Percentiles rank a stretch among this genome's conserved stretches.
phyloP scores from a whole-genome alignment of 92 coral and sea anemone species.

The Scolanthus callimorphus region DNA sequence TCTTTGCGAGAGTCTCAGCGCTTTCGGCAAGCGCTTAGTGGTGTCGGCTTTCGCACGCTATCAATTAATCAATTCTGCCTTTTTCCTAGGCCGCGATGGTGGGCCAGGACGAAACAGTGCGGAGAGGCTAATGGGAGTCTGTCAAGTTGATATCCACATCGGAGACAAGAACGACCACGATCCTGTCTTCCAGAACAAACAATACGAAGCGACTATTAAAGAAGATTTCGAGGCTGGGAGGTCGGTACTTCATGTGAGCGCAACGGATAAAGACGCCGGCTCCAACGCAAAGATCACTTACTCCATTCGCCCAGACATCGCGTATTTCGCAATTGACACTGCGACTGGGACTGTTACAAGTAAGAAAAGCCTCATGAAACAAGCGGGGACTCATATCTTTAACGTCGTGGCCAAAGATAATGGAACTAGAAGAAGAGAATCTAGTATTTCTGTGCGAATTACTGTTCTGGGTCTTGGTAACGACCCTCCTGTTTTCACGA shows the following conservation, averaged over 20 bases:
- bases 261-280: slow-evolving; percentile 87
- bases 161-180: slow-evolving; percentile 79
- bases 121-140: slow-evolving; percentile 85
- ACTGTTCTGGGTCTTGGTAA: slow-evolving; percentile 59
- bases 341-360: slow-evolving; percentile 66
- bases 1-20: too few species aligned
- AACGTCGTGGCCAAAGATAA: slow-evolving; percentile 74
- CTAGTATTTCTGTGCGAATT: slow-evolving; percentile 54
- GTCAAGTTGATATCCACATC: slow-evolving; percentile 74
- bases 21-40: too few species aligned
- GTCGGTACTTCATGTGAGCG: slow-evolving; percentile 69
- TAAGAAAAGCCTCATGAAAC: slow-evolving; percentile 22
- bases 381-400: slow-evolving; percentile 16
- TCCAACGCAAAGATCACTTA: slow-evolving; percentile 65
- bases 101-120: slow-evolving; percentile 57
- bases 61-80: too few species aligned
- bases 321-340: slow-evolving; percentile 60
- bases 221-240: slow-evolving; percentile 75
- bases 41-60: too few species aligned
- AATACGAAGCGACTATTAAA: slow-evolving; percentile 49
- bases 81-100: slow-evolving; percentile 73
- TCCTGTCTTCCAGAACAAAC: slow-evolving; percentile 62
- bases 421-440: slow-evolving; percentile 44
- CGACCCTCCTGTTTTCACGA: slow-evolving; percentile 72
- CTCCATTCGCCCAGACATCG: slow-evolving; percentile 41